Conservation (phyloP, 2,797 vertebrate species). For the Kryptopterus vitreolus region DNA sequence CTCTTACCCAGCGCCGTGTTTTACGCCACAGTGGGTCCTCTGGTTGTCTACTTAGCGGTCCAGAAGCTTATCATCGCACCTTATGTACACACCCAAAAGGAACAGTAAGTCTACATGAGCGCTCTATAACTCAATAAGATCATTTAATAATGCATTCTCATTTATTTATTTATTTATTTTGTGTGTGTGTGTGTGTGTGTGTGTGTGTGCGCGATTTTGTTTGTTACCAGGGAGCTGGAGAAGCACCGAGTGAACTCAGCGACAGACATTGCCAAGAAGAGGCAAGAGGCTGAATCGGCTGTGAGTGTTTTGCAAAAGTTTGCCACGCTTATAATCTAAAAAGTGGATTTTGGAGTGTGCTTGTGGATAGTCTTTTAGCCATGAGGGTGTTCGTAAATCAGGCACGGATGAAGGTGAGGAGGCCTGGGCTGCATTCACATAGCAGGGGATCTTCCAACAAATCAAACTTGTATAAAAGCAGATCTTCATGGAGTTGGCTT, state of each 20-base stretch:
- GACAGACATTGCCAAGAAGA: slow-evolving; percentile 89
- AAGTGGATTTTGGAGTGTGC: background rate
- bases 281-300: slow-evolving; percentile 93
- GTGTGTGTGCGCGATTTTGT: slow-evolving; percentile 7
- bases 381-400: too few relatives aligned
- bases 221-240: slow-evolving; percentile 77
- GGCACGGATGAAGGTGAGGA: too few relatives aligned
- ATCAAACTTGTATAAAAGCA: too few relatives aligned
- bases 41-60: slow-evolving; percentile 86
- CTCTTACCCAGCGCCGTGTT: slow-evolving; percentile 93
- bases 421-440: too few relatives aligned
- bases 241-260: slow-evolving; percentile 90
- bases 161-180: too few relatives aligned
- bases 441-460: too few relatives aligned
- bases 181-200: background rate
- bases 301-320: slow-evolving; percentile 72
- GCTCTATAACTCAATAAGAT: background rate
- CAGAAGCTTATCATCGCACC: slow-evolving; percentile 91
- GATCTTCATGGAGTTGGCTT: too few relatives aligned
- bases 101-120: slow-evolving; percentile 77
- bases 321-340: background rate
- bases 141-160: slow-evolving; percentile 10
- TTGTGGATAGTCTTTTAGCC: too few relatives aligned
- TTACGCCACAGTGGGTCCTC: slow-evolving; percentile 91
- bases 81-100: slow-evolving; percentile 87